phyloP scores from a whole-genome alignment of 64 coral and sea anemone genomes.

The Pachyseris speciosa region DNA sequence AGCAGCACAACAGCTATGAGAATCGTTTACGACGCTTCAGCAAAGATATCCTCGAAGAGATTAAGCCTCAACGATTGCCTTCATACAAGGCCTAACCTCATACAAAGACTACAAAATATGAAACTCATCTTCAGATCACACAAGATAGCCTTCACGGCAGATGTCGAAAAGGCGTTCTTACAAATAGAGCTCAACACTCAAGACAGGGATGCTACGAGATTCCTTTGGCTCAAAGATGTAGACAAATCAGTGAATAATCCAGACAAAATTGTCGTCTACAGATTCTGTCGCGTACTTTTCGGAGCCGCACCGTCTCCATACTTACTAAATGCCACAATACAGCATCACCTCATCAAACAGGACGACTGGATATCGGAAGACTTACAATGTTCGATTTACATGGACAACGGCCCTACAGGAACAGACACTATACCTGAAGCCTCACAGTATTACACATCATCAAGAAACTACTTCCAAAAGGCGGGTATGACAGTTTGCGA shows the following conservation, averaged over 20 bases:
- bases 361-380: constrained; percentile 13
- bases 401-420: constrained; percentile 40
- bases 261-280: not conserved
- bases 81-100: constrained; percentile 54
- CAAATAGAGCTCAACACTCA: constrained; percentile 26
- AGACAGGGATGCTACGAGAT: constrained; percentile 54
- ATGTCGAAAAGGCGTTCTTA: constrained; percentile 58
- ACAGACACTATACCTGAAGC: constrained; percentile 39
- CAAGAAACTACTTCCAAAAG: constrained; percentile 43
- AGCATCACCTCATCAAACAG: constrained; percentile 34
- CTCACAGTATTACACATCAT: constrained; percentile 32
- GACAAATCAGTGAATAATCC: constrained; percentile 9
- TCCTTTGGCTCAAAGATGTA: not conserved
- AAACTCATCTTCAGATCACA: constrained; percentile 36
- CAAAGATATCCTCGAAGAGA: not conserved
- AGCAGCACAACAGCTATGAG: constrained; percentile 46
- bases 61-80: constrained; percentile 58
- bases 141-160: constrained; percentile 47
- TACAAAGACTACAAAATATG: constrained; percentile 26
- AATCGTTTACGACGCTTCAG: constrained; percentile 76
- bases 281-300: constrained; percentile 61
- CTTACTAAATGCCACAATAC: constrained; percentile 22
- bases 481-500: constrained; percentile 38
- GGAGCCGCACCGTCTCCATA: constrained; percentile 24
- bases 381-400: constrained; percentile 51